Evolutionary conservation across 2,888 invertebrate genomes (phyloP).

Genomic region (Merodon equestris): DNA sequence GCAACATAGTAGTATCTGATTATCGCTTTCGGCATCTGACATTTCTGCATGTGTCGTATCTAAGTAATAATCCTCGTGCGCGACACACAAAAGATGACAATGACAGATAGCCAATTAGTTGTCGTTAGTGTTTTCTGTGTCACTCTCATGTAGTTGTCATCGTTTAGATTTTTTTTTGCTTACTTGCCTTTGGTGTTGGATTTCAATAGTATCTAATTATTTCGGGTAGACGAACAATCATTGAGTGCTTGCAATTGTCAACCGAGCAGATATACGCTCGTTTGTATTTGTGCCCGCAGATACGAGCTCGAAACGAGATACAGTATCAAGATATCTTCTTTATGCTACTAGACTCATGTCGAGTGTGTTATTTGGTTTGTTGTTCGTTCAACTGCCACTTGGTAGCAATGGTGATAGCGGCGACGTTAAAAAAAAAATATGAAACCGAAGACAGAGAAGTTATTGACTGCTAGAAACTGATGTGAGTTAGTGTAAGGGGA

Average conservation of each 20-base stretch:
- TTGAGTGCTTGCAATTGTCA: constrained; percentile 59
- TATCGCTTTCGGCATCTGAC: constrained; percentile 32
- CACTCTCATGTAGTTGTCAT: constrained; percentile 17
- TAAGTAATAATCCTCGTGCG: constrained; percentile 44
- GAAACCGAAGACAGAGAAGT: too few relatives aligned
- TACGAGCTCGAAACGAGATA: constrained; percentile 42
- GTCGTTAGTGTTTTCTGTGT: constrained; percentile 9
- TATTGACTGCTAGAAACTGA: too few relatives aligned
- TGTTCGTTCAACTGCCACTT: constrained; percentile 63
- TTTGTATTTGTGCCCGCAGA: constrained; percentile 18
- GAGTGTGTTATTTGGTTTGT: constrained; percentile 61
- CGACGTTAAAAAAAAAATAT: constrained; percentile 19
- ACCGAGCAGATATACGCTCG: constrained; percentile 10
- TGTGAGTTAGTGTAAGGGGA: too few relatives aligned
- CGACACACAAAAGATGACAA: constrained; percentile 65
- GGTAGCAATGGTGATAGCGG: constrained; percentile 25
- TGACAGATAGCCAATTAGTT: constrained; percentile 67
- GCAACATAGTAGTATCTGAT: constrained; percentile 33
- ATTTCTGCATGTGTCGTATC: constrained; percentile 44
- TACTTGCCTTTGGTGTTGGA: constrained; percentile 53
- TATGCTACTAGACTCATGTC: constrained; percentile 60
- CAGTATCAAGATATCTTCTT: constrained; percentile 56
- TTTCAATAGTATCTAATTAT: constrained; percentile 62
- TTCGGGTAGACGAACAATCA: constrained; percentile 30
- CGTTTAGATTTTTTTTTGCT: constrained; percentile 15